Conservation (phyloP, 2,888 invertebrate genomes). For the Chrysotoxum bicinctum region DNA sequence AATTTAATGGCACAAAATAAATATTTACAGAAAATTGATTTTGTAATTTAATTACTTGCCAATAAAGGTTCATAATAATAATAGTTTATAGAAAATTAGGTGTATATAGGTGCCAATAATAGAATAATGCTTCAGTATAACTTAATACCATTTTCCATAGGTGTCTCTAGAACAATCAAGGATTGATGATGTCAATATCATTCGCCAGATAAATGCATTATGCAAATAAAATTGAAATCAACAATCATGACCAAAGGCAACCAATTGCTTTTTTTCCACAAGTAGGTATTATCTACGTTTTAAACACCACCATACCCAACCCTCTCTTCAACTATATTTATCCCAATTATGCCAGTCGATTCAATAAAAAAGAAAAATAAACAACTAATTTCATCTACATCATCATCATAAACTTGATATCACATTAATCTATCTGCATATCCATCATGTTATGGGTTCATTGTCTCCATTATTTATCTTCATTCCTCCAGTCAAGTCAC, state of each 20-base stretch:
- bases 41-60: too few species aligned
- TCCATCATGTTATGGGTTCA: slow-evolving; percentile 42
- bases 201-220: background rate
- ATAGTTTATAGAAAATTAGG: background rate
- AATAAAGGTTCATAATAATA: background rate
- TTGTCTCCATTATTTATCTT: slow-evolving; percentile 42
- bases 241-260: background rate
- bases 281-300: background rate
- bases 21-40: too few species aligned
- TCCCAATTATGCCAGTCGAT: slow-evolving; percentile 6
- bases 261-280: background rate
- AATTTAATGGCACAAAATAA: too few species aligned
- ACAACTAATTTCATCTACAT: slow-evolving; percentile 55
- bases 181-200: slow-evolving; percentile 12
- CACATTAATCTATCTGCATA: slow-evolving; percentile 65
- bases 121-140: background rate
- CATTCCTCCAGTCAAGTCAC: slow-evolving; percentile 5
- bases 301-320: background rate
- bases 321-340: background rate
- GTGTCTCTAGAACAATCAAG: background rate
- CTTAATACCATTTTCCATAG: slow-evolving; percentile 1
- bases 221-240: slow-evolving; percentile 16
- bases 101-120: background rate
- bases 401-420: slow-evolving; percentile 57
- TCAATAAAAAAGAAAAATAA: slow-evolving; percentile 18